These are phyloP conservation scores for Novumbra hubbsi DNA, from an alignment of 2,797 vertebrate species.

Conservation along the genomic window DNA sequence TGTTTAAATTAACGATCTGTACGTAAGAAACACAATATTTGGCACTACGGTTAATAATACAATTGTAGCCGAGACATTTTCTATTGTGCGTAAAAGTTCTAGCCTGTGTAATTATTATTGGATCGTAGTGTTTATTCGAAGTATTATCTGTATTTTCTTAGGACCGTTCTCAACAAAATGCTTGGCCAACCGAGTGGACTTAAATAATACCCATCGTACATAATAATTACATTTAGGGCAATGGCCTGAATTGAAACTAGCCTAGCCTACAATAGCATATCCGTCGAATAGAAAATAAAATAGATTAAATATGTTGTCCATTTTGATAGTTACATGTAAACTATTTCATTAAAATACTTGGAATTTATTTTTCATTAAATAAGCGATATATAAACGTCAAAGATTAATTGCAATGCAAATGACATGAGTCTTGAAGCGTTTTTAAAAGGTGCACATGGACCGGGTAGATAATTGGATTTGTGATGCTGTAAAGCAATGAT, in stretches of 20 bases:
- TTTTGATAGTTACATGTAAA: background rate
- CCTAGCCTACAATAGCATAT: slow-evolving; percentile 8
- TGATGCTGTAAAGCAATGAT: slow-evolving; percentile 82
- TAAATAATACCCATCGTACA: slow-evolving; percentile 3
- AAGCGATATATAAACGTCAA: slow-evolving; percentile 81
- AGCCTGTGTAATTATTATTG: background rate
- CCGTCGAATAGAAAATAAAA: slow-evolving; percentile 30
- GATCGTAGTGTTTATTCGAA: background rate
- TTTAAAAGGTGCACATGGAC: slow-evolving; percentile 85
- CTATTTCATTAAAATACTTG: slow-evolving; percentile 48
- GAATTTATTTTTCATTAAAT: slow-evolving; percentile 71
- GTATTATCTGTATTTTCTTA: background rate
- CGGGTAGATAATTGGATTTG: slow-evolving; percentile 96
- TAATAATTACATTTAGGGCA: slow-evolving; percentile 25
- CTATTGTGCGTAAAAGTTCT: background rate
- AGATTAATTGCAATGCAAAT: slow-evolving; percentile 87
- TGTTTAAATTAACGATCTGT: background rate
- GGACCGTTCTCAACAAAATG: slow-evolving; percentile 19
- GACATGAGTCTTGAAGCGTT: slow-evolving; percentile 82
- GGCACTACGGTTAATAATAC: background rate
- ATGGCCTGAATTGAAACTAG: background rate
- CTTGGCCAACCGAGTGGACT: slow-evolving; percentile 48
- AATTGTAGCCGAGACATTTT: background rate
- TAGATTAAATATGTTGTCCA: slow-evolving; percentile 20
- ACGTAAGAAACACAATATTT: background rate